phyloP scores from a whole-genome alignment of 1,140 invertebrate species.

The Heliconius congener region DNA sequence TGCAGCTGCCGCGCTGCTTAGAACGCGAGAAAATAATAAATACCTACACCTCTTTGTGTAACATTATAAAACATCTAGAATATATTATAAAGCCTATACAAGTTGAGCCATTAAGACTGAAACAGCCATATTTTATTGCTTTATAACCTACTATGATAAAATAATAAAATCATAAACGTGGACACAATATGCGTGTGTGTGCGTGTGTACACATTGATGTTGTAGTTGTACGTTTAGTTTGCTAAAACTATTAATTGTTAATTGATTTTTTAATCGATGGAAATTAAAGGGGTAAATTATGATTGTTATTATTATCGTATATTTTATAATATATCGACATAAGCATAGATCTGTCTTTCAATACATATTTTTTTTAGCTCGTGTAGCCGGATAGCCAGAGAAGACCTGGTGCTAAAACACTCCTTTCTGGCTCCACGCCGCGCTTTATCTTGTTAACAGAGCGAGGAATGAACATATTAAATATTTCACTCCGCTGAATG shows the following conservation, averaged over 20 bases:
- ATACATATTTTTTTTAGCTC: background rate
- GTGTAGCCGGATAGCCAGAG: too few relatives aligned
- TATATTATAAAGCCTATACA: slow-evolving; percentile 1
- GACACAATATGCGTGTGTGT: background rate
- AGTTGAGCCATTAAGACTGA: background rate
- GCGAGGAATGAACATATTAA: too few relatives aligned
- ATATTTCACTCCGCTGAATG: too few relatives aligned
- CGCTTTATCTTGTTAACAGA: too few relatives aligned
- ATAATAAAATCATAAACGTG: slow-evolving; percentile 3
- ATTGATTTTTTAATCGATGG: background rate
- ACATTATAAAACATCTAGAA: slow-evolving; percentile 9
- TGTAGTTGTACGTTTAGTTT: too few relatives aligned
- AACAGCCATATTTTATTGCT: slow-evolving; percentile 5
- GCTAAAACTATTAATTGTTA: too few relatives aligned
- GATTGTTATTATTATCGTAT: background rate
- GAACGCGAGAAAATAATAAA: slow-evolving; percentile 5
- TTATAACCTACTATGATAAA: background rate
- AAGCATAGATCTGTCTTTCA: background rate
- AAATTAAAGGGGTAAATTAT: background rate
- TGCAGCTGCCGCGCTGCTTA: slow-evolving; percentile 10
- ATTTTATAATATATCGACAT: background rate
- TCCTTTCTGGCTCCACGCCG: too few relatives aligned
- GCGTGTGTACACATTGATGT: too few relatives aligned
- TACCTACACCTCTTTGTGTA: background rate
- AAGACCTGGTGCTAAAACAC: too few relatives aligned